Percentiles rank a stretch among this genome's conserved stretches.
These are phyloP conservation scores for Toxostoma redivivum DNA, from an alignment of 2,113 vertebrate species.

Conservation along the genomic window DNA sequence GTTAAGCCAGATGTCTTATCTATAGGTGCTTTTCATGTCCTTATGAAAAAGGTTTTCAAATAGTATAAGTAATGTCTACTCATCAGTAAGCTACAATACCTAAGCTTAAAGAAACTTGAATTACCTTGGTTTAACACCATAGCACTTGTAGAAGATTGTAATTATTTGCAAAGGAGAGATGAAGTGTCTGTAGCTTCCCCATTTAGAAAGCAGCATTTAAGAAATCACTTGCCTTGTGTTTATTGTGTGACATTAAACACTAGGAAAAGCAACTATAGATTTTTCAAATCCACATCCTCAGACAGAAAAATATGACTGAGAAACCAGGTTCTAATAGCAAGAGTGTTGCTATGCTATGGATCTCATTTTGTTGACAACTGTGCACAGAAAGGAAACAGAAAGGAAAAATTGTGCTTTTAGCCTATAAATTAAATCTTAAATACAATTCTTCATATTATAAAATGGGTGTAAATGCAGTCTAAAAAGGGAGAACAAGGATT, in stretches of 20 bases:
- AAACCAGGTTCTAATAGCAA: not conserved
- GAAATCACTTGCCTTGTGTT: not conserved
- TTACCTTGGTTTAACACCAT: not conserved
- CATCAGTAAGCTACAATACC: not conserved
- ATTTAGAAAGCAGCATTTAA: not conserved
- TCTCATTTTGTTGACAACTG: not conserved
- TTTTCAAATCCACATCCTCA: not conserved
- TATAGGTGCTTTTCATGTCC: not conserved
- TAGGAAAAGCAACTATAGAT: not conserved
- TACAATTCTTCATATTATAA: accelerated
- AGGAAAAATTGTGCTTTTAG: not conserved
- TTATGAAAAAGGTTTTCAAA: not conserved
- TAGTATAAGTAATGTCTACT: not conserved
- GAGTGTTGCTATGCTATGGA: not conserved
- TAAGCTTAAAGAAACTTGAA: not conserved
- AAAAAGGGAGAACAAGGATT: not conserved
- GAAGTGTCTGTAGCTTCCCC: not conserved
- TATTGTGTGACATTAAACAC: not conserved
- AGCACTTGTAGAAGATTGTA: not conserved
- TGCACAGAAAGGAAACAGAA: not conserved
- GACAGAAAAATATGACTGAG: not conserved
- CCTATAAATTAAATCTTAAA: not conserved
- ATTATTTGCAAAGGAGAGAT: not conserved
- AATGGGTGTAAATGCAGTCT: not conserved
- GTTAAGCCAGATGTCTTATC: not conserved